These are phyloP conservation scores for Amia ocellicauda DNA, from an alignment of 2,113 vertebrate species.

Conservation along the genomic window DNA sequence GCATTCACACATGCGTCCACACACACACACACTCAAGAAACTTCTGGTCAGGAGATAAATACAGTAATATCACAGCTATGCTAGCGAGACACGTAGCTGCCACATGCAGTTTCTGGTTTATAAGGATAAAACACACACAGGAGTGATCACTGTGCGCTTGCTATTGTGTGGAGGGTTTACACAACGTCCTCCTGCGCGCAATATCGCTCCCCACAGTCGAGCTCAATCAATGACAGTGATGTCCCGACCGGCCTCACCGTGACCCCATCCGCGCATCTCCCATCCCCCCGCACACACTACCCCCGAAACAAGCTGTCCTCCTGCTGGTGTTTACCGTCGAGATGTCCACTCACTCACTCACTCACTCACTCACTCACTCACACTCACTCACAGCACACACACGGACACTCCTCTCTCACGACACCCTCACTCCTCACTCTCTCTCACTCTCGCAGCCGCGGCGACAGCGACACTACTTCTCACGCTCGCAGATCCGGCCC, in stretches of 20 bases:
- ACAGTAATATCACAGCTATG: conserved; percentile 9
- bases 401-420: too few species aligned
- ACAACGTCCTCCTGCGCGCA: conserved; percentile 7
- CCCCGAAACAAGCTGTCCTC: too few species aligned
- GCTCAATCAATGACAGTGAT: neutral
- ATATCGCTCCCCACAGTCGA: conserved; percentile 7
- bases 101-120: neutral
- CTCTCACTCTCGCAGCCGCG: conserved; percentile 25
- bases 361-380: conserved; percentile 20
- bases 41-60: conserved; percentile 13
- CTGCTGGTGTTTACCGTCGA: conserved; percentile 4
- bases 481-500: conserved; percentile 30
- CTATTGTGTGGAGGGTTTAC: conserved; percentile 4
- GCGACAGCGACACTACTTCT: conserved; percentile 24
- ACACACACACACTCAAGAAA: conserved; percentile 15
- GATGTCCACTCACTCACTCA: conserved; percentile 1
- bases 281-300: too few species aligned
- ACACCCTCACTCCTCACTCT: too few species aligned
- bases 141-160: conserved; percentile 8
- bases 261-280: too few species aligned
- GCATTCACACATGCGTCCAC: too few species aligned
- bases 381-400: conserved; percentile 19
- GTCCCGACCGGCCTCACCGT: neutral
- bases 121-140: too few species aligned
- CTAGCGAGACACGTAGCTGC: neutral